Evolutionary conservation across 2,888 invertebrate genomes (phyloP).

Genomic region (Ectemnius lituratus): DNA sequence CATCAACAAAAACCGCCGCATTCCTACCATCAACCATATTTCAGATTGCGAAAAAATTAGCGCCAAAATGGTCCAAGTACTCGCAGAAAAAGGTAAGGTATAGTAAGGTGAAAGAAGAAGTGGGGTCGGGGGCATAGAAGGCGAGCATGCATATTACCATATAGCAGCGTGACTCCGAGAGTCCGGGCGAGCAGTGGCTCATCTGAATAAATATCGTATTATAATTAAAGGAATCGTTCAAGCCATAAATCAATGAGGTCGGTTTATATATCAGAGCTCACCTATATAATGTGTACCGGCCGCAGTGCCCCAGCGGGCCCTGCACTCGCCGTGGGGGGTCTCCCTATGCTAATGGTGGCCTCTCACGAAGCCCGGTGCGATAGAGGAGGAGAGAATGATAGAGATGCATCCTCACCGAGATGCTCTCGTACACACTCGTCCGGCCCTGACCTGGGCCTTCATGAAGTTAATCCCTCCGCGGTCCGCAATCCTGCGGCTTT

Average conservation of each 20-base stretch:
- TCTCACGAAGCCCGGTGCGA: conserved; percentile 69
- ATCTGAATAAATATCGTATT: conserved; percentile 78
- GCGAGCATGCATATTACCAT: conserved; percentile 69
- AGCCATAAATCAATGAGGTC: conserved; percentile 76
- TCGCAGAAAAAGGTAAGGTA: background rate
- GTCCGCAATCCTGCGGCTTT: conserved; percentile 22
- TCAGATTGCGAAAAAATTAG: too few relatives aligned
- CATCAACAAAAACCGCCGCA: background rate
- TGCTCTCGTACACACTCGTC: conserved; percentile 40
- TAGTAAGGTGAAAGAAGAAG: background rate
- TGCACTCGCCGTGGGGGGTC: conserved; percentile 74
- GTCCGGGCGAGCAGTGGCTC: conserved; percentile 62
- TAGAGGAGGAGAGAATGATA: conserved; percentile 15
- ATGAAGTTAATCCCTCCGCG: conserved; percentile 15
- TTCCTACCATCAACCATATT: too few relatives aligned
- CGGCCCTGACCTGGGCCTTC: conserved; percentile 70
- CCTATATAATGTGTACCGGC: conserved; percentile 72
- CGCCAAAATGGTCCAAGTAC: background rate
- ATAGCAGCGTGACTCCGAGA: conserved; percentile 76
- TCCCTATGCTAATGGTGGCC: conserved; percentile 76
- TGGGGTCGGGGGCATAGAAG: conserved; percentile 14
- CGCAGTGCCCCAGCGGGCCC: conserved; percentile 63
- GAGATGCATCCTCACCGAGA: conserved; percentile 11
- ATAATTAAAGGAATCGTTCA: conserved; percentile 77
- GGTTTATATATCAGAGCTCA: conserved; percentile 76